Percentiles rank a stretch among this genome's conserved stretches.
Conservation (phyloP, 2,113 vertebrate genomes). For the Prinia subflava region DNA sequence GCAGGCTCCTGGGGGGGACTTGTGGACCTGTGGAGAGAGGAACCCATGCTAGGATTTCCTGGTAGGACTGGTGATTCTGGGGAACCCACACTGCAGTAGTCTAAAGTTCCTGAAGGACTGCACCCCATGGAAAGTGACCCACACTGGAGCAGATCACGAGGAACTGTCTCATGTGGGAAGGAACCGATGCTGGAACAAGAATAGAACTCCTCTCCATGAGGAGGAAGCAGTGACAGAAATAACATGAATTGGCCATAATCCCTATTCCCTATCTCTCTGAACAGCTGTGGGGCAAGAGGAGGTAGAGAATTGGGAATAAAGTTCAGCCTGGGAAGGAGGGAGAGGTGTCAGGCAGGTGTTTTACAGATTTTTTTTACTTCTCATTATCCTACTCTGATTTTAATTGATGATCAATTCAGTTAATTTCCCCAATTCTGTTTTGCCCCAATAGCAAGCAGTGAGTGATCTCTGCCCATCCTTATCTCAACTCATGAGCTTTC, state of each 20-base stretch:
- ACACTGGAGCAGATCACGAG: not conserved
- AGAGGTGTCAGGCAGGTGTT: not conserved
- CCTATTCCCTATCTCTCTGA: not conserved
- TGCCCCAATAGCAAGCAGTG: not conserved
- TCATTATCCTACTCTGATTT: not conserved
- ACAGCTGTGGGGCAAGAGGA: not conserved
- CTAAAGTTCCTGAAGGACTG: not conserved
- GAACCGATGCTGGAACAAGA: not conserved
- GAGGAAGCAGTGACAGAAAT: not conserved
- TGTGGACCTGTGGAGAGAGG: not conserved
- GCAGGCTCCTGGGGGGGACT: not conserved
- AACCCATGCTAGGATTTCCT: not conserved
- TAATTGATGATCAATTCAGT: not conserved
- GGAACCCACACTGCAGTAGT: not conserved
- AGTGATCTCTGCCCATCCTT: not conserved
- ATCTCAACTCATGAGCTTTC: not conserved
- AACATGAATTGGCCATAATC: not conserved
- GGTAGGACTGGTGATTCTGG: not conserved
- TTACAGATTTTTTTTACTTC: not conserved
- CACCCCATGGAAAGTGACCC: not conserved
- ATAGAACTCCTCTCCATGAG: not conserved
- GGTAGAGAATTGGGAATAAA: not conserved
- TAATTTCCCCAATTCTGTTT: not conserved
- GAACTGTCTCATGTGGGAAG: not conserved
- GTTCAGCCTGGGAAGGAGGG: rapidly evolving